These are phyloP conservation scores for Upupa epops DNA, from an alignment of 2,113 vertebrate genomes.

Conservation along the genomic window DNA sequence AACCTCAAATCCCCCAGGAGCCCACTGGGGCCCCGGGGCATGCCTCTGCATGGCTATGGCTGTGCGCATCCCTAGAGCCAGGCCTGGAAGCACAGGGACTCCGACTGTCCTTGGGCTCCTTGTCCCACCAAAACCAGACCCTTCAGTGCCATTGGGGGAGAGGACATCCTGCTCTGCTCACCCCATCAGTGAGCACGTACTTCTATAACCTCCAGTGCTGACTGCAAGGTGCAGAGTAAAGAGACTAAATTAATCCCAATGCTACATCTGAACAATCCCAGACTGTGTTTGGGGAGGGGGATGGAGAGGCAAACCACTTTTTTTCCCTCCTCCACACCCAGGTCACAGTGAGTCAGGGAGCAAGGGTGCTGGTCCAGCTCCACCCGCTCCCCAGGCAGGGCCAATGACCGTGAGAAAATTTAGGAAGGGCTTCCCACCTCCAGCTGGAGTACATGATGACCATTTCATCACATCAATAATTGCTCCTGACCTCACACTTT, in stretches of 20 bases:
- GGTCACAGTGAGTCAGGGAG: conserved; percentile 28
- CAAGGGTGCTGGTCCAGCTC: conserved; percentile 33
- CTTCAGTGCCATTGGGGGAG: rapidly evolving
- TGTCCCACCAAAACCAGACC: rapidly evolving
- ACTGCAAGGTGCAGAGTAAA: background rate
- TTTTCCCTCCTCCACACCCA: conserved; percentile 34
- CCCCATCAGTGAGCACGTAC: background rate
- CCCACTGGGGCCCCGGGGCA: background rate
- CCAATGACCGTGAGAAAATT: conserved; percentile 49
- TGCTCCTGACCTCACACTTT: background rate
- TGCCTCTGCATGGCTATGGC: background rate
- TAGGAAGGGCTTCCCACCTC: conserved; percentile 45
- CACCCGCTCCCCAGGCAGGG: conserved; percentile 22
- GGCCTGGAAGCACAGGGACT: background rate
- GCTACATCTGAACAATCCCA: background rate
- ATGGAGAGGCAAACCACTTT: background rate
- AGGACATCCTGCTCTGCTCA: background rate
- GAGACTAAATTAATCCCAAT: background rate
- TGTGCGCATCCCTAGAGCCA: background rate
- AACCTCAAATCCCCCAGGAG: conserved; percentile 54
- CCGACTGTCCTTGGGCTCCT: background rate
- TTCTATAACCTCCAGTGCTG: background rate
- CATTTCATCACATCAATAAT: background rate
- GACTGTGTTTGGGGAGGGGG: background rate
- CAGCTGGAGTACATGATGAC: conserved; percentile 4